Percentiles rank a stretch among this genome's conserved stretches.
Evolutionary conservation across 2,888 invertebrate genomes (phyloP).

Genomic region (Platycnemis pennipes): DNA sequence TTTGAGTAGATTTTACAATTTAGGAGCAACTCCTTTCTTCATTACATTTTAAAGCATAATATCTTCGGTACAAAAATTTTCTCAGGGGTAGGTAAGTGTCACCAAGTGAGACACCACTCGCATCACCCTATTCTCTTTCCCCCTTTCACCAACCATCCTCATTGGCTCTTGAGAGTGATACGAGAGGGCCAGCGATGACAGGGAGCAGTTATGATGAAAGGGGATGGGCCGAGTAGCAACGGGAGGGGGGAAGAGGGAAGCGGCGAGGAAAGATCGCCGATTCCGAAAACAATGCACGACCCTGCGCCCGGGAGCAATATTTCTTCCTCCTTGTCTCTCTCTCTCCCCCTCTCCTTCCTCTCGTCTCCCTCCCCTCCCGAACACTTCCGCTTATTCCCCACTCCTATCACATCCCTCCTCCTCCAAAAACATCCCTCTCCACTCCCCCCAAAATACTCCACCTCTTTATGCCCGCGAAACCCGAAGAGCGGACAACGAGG

Average conservation of each 20-base stretch:
- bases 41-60: no score
- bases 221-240: neutral
- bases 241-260: neutral
- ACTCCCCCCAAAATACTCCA: no score
- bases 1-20: no score
- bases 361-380: neutral
- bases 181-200: neutral
- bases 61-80: no score
- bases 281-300: conserved; percentile 54
- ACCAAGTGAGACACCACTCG: no score
- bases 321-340: neutral
- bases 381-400: neutral
- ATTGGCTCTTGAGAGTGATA: no score
- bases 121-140: no score
- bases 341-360: neutral
- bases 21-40: no score
- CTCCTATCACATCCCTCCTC: neutral
- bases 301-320: neutral
- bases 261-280: neutral
- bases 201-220: neutral
- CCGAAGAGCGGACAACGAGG: no score
- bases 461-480: no score
- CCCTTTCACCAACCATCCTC: no score
- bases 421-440: neutral
- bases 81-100: no score